A percentile compares a stretch with the other conserved stretches of the same genome.
These are phyloP conservation scores for Numenius arquata DNA, from an alignment of 2,113 vertebrate species.

Conservation along the genomic window DNA sequence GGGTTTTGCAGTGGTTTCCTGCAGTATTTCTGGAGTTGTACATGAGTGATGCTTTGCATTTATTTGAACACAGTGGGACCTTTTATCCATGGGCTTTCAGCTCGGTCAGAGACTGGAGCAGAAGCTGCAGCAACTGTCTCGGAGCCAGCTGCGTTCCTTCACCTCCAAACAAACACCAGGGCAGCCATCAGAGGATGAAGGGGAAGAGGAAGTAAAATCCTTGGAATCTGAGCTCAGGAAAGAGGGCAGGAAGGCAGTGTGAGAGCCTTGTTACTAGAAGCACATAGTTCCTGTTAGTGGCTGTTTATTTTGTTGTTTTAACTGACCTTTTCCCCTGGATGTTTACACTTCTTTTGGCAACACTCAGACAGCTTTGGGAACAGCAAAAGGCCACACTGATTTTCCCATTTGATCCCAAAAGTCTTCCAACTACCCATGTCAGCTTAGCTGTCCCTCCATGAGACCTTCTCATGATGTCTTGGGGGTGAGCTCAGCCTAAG, in stretches of 20 bases:
- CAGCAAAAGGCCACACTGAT: neutral
- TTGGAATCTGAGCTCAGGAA: neutral
- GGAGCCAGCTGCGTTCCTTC: neutral
- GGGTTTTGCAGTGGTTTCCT: neutral
- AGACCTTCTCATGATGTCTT: neutral
- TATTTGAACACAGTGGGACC: neutral
- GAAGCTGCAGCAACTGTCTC: neutral
- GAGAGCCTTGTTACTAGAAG: neutral
- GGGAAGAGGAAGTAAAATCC: neutral
- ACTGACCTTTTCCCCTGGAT: neutral
- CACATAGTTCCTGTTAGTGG: neutral
- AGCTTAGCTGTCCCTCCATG: neutral
- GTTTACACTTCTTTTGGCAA: neutral
- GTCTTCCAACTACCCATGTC: neutral
- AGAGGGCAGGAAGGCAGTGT: neutral
- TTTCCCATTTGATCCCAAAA: neutral
- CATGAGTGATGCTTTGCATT: neutral
- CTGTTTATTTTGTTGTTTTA: neutral
- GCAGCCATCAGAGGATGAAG: neutral
- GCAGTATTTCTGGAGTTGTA: neutral
- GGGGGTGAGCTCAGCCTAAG: neutral
- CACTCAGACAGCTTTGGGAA: neutral
- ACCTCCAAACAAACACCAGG: neutral
- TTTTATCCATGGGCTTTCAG: neutral
- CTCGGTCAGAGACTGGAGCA: neutral